Evolutionary conservation across 2,113 vertebrate genomes (phyloP).

Genomic region (Turdus rufiventris): DNA sequence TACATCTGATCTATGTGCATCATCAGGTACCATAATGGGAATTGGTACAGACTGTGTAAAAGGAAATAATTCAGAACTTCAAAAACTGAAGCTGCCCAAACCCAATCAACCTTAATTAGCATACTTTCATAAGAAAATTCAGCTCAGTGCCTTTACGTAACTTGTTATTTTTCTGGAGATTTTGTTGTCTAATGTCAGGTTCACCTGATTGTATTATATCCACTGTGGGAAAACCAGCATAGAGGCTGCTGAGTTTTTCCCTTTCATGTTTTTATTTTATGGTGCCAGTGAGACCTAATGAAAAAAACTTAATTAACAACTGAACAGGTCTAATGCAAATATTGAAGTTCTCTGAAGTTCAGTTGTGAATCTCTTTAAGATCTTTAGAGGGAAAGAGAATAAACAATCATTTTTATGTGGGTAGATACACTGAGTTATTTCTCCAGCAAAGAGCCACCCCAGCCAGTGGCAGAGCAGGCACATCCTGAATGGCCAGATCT

Average conservation of each 20-base stretch:
- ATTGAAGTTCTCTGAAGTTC: background rate
- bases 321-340: background rate
- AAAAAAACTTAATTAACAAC: background rate
- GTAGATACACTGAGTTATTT: background rate
- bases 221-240: background rate
- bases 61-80: background rate
- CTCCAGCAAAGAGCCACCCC: background rate
- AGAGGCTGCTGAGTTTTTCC: background rate
- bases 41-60: background rate
- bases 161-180: background rate
- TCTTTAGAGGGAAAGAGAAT: background rate
- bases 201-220: background rate
- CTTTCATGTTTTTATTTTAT: conserved; percentile 34
- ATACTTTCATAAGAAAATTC: background rate
- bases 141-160: background rate
- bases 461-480: background rate
- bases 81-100: background rate
- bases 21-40: background rate
- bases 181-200: background rate
- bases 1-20: background rate
- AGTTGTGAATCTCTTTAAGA: background rate
- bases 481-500: background rate
- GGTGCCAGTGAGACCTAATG: background rate
- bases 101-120: background rate
- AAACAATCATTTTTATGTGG: background rate